Base-by-base conservation (phyloP, 30 jellyfish, hydroid and myxozoan species). In the Cassiopea xamachana region DNA sequence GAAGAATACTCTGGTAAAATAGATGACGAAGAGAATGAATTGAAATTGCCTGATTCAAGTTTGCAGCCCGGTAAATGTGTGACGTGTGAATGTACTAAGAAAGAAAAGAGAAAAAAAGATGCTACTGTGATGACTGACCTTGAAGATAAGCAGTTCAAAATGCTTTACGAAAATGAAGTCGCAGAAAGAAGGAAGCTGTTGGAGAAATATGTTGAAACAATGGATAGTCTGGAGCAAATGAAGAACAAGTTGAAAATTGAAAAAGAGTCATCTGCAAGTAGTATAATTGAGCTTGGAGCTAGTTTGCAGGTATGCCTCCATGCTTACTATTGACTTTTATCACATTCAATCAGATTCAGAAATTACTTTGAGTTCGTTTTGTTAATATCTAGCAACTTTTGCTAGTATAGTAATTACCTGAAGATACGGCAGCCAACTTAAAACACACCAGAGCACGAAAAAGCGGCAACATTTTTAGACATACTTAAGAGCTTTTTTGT, bases 111-210 rank as follows among this genome's bases (percentile, higher is more conserved):
- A 43, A 73, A 60, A 6, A 13, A 18, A 16, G 83, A 78, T 27
- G 88, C 48, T 15, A 92, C 87, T 6, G 88, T 81, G 51, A 80
- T 89, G 81, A 79, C 91, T 27, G 86, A 80, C 75, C 8, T 27
- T 60, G 88, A 77, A 19, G 60, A 14, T 18, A 50, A 55, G 55
- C 72, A 60, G 13, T 61, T 45, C 69, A 75, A 85, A 68, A 64
- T 68, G 44, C 79, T 68, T 71, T 68, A 68, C 46, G 80, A 70
- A 13, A 58, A 87, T 58, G 86, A 73, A 84, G 91, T 44, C 61
- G 82, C 61, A 2, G 90, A 67, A 46, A 81, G 80, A 73, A 48
- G 71, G 59, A 69, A 15, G 69, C 12, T 90, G 18, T 51, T 58
- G 8, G 92, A 76, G 10, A 49, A 50, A 73, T 70, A 55, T 75